Evolutionary conservation across 1,140 invertebrate species (phyloP), one percentile per base, ranked within the genome.

Genomic region (Tetragonula clypearis): DNA sequence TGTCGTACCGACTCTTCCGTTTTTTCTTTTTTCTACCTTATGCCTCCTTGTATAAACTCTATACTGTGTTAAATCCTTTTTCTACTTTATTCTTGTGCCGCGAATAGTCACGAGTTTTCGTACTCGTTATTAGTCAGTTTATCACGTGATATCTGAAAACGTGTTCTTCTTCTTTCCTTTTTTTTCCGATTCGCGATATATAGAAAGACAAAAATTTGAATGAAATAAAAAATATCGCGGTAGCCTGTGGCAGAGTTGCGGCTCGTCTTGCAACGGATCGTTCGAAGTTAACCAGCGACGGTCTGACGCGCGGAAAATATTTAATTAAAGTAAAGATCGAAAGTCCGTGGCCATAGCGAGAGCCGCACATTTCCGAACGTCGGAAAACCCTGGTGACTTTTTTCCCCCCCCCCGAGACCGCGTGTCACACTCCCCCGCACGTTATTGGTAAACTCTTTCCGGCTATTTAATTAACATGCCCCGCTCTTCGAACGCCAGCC

Each of bases 241-340:
- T 56, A 84, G 73, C 75, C 30, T 68, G 71, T 30, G 68, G 81
- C 75, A 9, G 60, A 55, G 73, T 72, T 87, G 82, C 69, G 87
- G 86, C 41, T 81, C 60, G 71, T 72, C 79, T 90, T 87, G 81
- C 74, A 88, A 84, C 84, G 88, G 68, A 56, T 65, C 78, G 88
- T 74, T 82, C 80, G 75, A 56, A 80, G 76, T 35, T 86, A 83
- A 84, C 41, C 41, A 87, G 65, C 82, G 88, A 81, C 78, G 80
- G 41, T 58, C 66, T 60, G 83, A 87, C 88, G 17, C 77, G 79
- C 85, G 69, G 79, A 86, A 91, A 91, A 90, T 92, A 92, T 92
- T 92, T 92, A 92, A 92, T 92, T 92, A 92, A 92, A 88, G 91
- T 88, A 87, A 92, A 91, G 90, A 92, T 86, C 91, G 90, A 91